Evolutionary conservation across 1,140 invertebrate genomes (phyloP).

Genomic region (Drosophila subobscura): DNA sequence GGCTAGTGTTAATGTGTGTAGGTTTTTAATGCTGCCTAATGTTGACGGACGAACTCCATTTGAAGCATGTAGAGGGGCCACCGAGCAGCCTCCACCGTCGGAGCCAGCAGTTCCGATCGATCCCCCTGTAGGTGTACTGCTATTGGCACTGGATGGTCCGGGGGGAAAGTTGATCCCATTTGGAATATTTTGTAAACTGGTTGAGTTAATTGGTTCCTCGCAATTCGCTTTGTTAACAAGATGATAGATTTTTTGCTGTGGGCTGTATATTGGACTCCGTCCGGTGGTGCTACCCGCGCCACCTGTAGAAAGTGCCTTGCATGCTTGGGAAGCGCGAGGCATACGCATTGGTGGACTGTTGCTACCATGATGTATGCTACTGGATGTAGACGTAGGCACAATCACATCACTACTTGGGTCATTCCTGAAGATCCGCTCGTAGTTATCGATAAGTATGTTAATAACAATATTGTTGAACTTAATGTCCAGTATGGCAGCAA

Average conservation of each 20-base stretch:
- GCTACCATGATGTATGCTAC: constrained; percentile 55
- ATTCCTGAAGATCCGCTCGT: constrained; percentile 89
- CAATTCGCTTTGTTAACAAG: constrained; percentile 75
- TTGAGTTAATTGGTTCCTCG: constrained; percentile 76
- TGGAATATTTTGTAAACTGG: constrained; percentile 83
- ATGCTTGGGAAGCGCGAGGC: constrained; percentile 71
- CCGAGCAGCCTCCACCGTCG: constrained; percentile 32
- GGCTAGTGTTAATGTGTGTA: constrained; percentile 73
- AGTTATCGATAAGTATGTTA: constrained; percentile 97
- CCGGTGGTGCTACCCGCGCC: constrained; percentile 53
- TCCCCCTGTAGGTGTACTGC: constrained; percentile 38
- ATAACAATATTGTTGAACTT: constrained; percentile 99
- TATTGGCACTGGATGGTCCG: constrained; percentile 45
- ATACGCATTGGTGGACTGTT: constrained; percentile 77
- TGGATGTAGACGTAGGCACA: neutral
- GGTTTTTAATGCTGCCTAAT: constrained; percentile 76
- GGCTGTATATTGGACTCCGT: constrained; percentile 69
- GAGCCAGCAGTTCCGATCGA: constrained; percentile 42
- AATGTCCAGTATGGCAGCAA: constrained; percentile 98
- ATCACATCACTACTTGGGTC: constrained; percentile 55
- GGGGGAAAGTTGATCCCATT: constrained; percentile 78
- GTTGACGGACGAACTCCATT: constrained; percentile 53
- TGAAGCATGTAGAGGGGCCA: constrained; percentile 33
- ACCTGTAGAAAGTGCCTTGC: constrained; percentile 61
- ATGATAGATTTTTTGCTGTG: constrained; percentile 77